Evolutionary conservation across 2,797 vertebrate genomes (phyloP).

Genomic region (Megalops cyprinoides): DNA sequence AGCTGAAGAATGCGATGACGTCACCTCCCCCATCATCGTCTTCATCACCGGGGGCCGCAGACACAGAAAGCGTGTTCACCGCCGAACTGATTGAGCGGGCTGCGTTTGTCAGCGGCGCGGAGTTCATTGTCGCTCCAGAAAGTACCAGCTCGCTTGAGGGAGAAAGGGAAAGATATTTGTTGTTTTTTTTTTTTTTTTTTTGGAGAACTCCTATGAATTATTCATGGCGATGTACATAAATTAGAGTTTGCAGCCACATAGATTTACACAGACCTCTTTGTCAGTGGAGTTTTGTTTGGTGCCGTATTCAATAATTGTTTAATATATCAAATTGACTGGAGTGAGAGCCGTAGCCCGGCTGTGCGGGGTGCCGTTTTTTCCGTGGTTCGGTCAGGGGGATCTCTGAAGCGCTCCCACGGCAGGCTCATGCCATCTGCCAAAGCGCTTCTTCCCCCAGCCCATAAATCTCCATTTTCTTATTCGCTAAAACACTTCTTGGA

Average conservation of each 20-base stretch:
- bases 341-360: constrained; percentile 41
- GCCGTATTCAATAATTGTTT: constrained; percentile 79
- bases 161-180: constrained; percentile 50
- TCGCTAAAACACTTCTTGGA: constrained; percentile 55
- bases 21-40: too few species aligned
- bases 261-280: constrained; percentile 74
- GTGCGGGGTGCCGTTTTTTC: constrained; percentile 42
- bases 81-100: neutral
- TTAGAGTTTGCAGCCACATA: constrained; percentile 62
- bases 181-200: constrained; percentile 38
- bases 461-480: constrained; percentile 58
- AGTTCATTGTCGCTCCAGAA: neutral
- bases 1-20: neutral
- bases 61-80: neutral
- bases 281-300: constrained; percentile 75
- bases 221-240: constrained; percentile 72
- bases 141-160: constrained; percentile 39
- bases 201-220: constrained; percentile 64
- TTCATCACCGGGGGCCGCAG: too few species aligned
- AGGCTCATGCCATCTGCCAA: constrained; percentile 10
- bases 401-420: constrained; percentile 45
- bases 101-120: neutral
- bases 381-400: constrained; percentile 37
- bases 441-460: constrained; percentile 34
- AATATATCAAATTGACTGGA: constrained; percentile 76